Percentiles rank a stretch among this genome's conserved stretches.
phyloP scores from a whole-genome alignment of 2,888 invertebrate genomes.

The Nomada fabriciana region DNA sequence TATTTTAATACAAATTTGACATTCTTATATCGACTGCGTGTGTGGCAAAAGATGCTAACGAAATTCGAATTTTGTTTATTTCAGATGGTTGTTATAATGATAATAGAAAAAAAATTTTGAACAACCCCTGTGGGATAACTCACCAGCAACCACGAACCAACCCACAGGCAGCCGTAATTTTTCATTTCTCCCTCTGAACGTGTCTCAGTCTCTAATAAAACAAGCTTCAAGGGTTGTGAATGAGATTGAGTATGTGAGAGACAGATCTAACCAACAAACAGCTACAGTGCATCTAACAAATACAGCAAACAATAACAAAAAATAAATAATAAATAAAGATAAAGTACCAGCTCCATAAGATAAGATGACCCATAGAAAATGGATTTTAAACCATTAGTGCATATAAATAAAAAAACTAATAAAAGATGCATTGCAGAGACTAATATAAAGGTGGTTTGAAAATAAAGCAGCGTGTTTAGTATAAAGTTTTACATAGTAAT shows the following conservation, averaged over 20 bases:
- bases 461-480: slow-evolving; percentile 69
- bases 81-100: slow-evolving; percentile 45
- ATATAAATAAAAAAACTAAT: slow-evolving; percentile 64
- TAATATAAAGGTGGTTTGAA: slow-evolving; percentile 63
- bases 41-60: slow-evolving; percentile 33
- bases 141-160: slow-evolving; percentile 84
- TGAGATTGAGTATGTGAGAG: slow-evolving; percentile 83
- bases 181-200: slow-evolving; percentile 81
- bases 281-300: slow-evolving; percentile 85
- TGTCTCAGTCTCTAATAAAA: slow-evolving; percentile 83
- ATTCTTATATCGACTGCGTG: slow-evolving; percentile 12
- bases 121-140: slow-evolving; percentile 83
- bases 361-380: slow-evolving; percentile 73
- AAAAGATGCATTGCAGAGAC: slow-evolving; percentile 71
- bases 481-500: slow-evolving; percentile 53
- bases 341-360: slow-evolving; percentile 77
- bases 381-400: slow-evolving; percentile 71
- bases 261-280: slow-evolving; percentile 84
- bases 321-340: slow-evolving; percentile 83
- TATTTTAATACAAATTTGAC: slow-evolving; percentile 63
- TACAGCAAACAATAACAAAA: slow-evolving; percentile 84
- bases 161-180: slow-evolving; percentile 83
- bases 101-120: slow-evolving; percentile 77
- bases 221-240: slow-evolving; percentile 83
- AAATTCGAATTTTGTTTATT: slow-evolving; percentile 27